Conservation (phyloP, 1,140 invertebrate genomes). For the Pygmarrhopalites habei region DNA sequence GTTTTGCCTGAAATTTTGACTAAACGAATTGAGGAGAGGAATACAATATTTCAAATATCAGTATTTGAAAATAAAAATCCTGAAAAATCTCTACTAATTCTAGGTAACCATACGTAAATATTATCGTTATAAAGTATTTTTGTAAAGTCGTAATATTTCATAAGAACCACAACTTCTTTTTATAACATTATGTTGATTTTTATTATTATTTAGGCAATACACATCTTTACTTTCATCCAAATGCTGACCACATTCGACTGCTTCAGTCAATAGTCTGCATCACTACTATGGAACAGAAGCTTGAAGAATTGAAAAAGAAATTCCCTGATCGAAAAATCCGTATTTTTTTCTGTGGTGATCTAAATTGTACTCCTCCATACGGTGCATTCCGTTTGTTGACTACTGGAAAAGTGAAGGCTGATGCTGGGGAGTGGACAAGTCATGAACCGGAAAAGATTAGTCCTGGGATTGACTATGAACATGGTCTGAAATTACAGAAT, state of each 20-base stretch:
- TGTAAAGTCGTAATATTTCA: not conserved
- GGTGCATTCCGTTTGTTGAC: slow-evolving; percentile 69
- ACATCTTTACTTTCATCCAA: slow-evolving; percentile 85
- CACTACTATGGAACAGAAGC: slow-evolving; percentile 40
- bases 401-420: slow-evolving; percentile 53
- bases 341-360: slow-evolving; percentile 73
- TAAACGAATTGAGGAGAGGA: slow-evolving; percentile 54
- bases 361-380: slow-evolving; percentile 75
- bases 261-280: slow-evolving; percentile 50
- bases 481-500: slow-evolving; percentile 57
- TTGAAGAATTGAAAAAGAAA: slow-evolving; percentile 34
- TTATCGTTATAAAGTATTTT: not conserved
- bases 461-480: slow-evolving; percentile 51
- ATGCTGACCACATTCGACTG: slow-evolving; percentile 77
- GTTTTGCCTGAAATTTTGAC: slow-evolving; percentile 47
- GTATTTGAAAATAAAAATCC: slow-evolving; percentile 3
- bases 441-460: slow-evolving; percentile 42
- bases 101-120: slow-evolving; percentile 18
- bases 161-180: not conserved
- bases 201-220: slow-evolving; percentile 59
- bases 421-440: slow-evolving; percentile 65
- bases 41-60: slow-evolving; percentile 45
- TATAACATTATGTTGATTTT: not conserved
- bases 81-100: slow-evolving; percentile 11
- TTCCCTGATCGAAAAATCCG: slow-evolving; percentile 51